phyloP scores from a whole-genome alignment of 1,140 invertebrate species.

The Sarcophaga bullata region DNA sequence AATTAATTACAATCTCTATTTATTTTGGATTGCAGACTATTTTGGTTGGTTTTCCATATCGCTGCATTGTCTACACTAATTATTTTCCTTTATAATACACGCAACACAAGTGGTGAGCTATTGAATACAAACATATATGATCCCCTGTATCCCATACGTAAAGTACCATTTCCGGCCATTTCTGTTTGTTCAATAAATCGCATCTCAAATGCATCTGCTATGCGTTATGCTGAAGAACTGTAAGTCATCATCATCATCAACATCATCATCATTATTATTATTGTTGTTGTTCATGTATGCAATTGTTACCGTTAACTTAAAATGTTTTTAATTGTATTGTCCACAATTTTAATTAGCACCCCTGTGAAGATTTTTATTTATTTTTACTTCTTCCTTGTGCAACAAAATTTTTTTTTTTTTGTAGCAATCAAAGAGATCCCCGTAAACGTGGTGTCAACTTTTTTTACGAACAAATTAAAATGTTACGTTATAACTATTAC shows the following conservation, averaged over 20 bases:
- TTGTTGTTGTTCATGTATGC: no score
- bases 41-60: constrained; percentile 68
- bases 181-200: constrained; percentile 71
- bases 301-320: no score
- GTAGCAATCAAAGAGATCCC: constrained; percentile 50
- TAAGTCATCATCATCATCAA: constrained; percentile 50
- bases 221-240: constrained; percentile 67
- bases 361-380: background rate
- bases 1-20: constrained; percentile 31
- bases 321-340: no score
- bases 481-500: constrained; percentile 51
- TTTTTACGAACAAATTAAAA: constrained; percentile 51
- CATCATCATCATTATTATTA: background rate
- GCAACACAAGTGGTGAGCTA: constrained; percentile 66
- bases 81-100: constrained; percentile 67
- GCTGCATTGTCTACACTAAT: constrained; percentile 66
- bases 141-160: constrained; percentile 68
- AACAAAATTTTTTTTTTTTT: background rate
- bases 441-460: constrained; percentile 46
- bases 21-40: constrained; percentile 59
- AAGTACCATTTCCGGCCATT: constrained; percentile 70
- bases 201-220: constrained; percentile 67
- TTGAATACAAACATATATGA: constrained; percentile 69
- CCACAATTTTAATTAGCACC: no score
- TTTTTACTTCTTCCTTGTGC: background rate